Base-by-base conservation (phyloP, 2,113 vertebrate species). In the Zeus faber region DNA sequence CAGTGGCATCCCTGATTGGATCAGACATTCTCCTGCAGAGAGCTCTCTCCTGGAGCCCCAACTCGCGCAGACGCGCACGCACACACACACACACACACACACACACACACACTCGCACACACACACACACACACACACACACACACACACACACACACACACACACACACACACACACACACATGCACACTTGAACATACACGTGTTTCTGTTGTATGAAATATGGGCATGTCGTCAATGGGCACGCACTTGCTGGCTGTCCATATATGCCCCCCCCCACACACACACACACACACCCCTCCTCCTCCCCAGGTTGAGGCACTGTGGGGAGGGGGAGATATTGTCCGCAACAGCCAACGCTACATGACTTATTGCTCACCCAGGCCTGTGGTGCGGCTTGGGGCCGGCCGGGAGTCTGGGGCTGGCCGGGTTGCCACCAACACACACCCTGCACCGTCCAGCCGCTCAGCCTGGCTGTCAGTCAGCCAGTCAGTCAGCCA, bases 11-110 rank as follows among this genome's bases (percentile, higher is more conserved):
- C 67, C 70, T 70, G 69, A 86, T 74, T 70, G 60, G 76, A 78
- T 61, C 14, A 45, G 76, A 89, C 81, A 74, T 73, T 9, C 70
- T 67, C 67, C 70, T 65, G 65, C 65, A 81, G 62, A 69, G 73
- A 51, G 48, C 55, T 54, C 59, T 66, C 65, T 66, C 54, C 63
- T 52, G 22, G 2, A 53, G 35, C 43, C 33, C 35, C 24, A 21
- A 29, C 25, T 23, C 51, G 13, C 16, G 16, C 46, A 47, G 3
- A 22, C 20, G 55, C 14, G 50, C 21, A 58, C 47, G 55, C 46
- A 57, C 14, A 25, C 22, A 17, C 2, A 39, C 9, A 18, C 16
- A 24, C 22, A 41, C 22, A 16, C 43, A 26, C 24, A 27, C 47
- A n/a, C 14, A 14, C 24, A 29, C 23, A 49, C 27, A 51, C 17